Percentiles rank a stretch among this genome's conserved stretches.
phyloP scores from a whole-genome alignment of 2,888 invertebrate species.

The Latheticus oryzae region DNA sequence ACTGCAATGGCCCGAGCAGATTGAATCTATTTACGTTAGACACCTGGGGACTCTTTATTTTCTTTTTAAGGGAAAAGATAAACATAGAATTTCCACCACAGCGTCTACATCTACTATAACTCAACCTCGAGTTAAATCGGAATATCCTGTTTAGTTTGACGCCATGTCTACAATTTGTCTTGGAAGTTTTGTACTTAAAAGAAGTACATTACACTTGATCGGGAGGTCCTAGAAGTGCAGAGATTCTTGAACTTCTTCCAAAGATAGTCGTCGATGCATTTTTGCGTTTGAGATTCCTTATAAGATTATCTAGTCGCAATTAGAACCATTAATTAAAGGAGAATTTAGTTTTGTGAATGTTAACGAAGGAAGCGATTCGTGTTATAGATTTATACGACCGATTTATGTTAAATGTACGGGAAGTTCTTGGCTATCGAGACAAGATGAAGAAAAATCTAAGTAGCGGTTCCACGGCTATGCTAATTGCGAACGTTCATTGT shows the following conservation, averaged over 20 bases:
- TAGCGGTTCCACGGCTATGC: conserved; percentile 37
- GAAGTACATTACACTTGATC: conserved; percentile 19
- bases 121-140: conserved; percentile 27
- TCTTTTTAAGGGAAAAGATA: conserved; percentile 33
- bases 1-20: conserved; percentile 50
- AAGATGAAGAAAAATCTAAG: conserved; percentile 24
- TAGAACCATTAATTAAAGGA: conserved; percentile 52
- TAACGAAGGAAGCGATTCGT: conserved; percentile 38
- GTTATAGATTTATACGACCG: conserved; percentile 46
- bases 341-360: conserved; percentile 49
- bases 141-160: conserved; percentile 28
- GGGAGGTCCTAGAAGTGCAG: conserved; percentile 29
- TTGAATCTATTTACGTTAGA: conserved; percentile 48
- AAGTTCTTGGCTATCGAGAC: conserved; percentile 19
- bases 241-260: conserved; percentile 14
- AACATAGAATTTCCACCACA: conserved; percentile 25
- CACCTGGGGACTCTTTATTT: conserved; percentile 46
- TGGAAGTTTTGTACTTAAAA: conserved; percentile 3
- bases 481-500: conserved; percentile 39
- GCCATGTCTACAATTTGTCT: conserved; percentile 11
- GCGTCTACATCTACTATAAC: conserved; percentile 13
- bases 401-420: conserved; percentile 42
- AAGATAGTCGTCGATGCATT: conserved; percentile 27
- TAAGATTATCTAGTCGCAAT: conserved; percentile 42
- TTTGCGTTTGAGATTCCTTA: conserved; percentile 23